These are phyloP conservation scores for Copidosoma floridanum DNA, from an alignment of 1,140 invertebrate species.

Conservation along the genomic window DNA sequence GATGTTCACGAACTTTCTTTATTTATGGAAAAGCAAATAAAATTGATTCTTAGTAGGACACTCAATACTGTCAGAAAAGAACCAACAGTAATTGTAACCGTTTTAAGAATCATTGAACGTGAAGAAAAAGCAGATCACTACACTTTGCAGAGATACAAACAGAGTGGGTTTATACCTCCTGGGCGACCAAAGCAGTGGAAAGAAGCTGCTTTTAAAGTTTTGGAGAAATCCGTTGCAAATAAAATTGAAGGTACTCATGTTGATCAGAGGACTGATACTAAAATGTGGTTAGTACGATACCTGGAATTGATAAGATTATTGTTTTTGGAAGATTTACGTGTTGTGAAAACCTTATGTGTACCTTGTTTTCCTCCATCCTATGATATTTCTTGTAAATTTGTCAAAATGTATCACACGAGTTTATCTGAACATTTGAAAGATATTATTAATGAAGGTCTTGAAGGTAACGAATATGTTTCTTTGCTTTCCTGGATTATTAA, in stretches of 20 bases:
- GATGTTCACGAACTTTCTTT: slow-evolving; percentile 90
- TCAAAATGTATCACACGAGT: slow-evolving; percentile 90
- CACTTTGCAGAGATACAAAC: slow-evolving; percentile 73
- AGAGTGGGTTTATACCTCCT: slow-evolving; percentile 87
- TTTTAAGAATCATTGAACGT: slow-evolving; percentile 91
- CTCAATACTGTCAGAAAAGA: slow-evolving; percentile 93
- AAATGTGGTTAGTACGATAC: slow-evolving; percentile 90
- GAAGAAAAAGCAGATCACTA: slow-evolving; percentile 90
- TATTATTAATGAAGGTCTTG: slow-evolving; percentile 79
- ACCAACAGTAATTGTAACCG: slow-evolving; percentile 94
- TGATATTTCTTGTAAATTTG: slow-evolving; percentile 87
- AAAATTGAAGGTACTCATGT: slow-evolving; percentile 88
- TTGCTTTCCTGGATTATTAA: slow-evolving; percentile 89
- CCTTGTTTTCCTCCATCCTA: slow-evolving; percentile 96
- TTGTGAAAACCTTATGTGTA: slow-evolving; percentile 88
- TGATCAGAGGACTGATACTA: slow-evolving; percentile 87
- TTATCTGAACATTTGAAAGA: slow-evolving; percentile 85
- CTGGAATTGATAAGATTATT: slow-evolving; percentile 78
- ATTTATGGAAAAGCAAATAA: slow-evolving; percentile 87
- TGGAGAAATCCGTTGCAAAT: slow-evolving; percentile 81
- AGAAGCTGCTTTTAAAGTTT: slow-evolving; percentile 78
- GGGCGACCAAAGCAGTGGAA: slow-evolving; percentile 93
- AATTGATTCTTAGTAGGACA: slow-evolving; percentile 84
- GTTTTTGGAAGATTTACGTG: slow-evolving; percentile 87
- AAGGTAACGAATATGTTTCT: slow-evolving; percentile 96